Percentiles rank a stretch among this genome's conserved stretches.
These are phyloP conservation scores for Tridacna gigas DNA, from an alignment of 2,888 invertebrate species.

Conservation along the genomic window DNA sequence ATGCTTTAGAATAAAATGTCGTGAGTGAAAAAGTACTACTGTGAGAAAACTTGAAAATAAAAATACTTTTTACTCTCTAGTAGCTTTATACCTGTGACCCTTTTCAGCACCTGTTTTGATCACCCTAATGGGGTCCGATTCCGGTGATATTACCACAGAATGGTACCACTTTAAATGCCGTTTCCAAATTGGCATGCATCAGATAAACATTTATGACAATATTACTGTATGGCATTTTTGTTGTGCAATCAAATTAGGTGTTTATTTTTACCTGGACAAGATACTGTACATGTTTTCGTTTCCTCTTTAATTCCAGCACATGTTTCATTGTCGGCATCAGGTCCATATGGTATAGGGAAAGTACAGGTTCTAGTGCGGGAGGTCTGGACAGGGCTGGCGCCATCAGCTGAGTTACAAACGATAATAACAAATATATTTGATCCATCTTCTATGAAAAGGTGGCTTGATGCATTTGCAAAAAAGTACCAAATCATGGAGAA, in stretches of 20 bases:
- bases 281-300: neutral
- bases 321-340: neutral
- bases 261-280: slow-evolving; percentile 22
- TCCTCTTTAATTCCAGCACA: neutral
- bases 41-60: too few species aligned
- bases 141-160: neutral
- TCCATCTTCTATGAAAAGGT: too few species aligned
- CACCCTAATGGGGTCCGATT: neutral
- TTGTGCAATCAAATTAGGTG: neutral
- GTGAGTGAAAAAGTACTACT: too few species aligned
- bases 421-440: too few species aligned
- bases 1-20: too few species aligned
- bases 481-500: too few species aligned
- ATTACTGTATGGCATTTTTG: neutral
- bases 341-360: slow-evolving; percentile 4
- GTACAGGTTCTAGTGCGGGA: slow-evolving; percentile 11
- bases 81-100: neutral
- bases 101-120: neutral
- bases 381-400: neutral
- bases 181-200: neutral
- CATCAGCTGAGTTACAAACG: neutral
- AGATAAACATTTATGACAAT: neutral
- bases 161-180: neutral
- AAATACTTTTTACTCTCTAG: neutral
- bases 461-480: too few species aligned